phyloP scores from a whole-genome alignment of 1,140 invertebrate genomes.

The Drosophila novamexicana region DNA sequence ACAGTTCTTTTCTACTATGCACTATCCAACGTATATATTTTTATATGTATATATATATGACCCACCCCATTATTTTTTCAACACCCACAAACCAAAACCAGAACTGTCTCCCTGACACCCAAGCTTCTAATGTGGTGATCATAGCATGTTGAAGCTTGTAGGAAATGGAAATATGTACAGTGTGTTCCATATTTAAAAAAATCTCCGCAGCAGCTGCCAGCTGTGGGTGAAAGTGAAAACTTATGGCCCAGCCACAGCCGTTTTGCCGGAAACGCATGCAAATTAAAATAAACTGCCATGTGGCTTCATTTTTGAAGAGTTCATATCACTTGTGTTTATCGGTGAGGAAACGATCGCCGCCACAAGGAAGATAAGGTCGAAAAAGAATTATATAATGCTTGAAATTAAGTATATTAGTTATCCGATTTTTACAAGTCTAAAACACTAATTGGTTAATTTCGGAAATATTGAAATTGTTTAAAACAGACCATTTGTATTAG shows the following conservation, averaged over 20 bases:
- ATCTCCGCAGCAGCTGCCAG: constrained; percentile 60
- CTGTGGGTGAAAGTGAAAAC: constrained; percentile 63
- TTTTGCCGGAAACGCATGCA: constrained; percentile 63
- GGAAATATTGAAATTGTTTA: too few species aligned
- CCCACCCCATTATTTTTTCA: constrained; percentile 19
- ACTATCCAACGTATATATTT: constrained; percentile 1
- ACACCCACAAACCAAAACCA: constrained; percentile 50
- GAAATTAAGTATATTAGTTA: too few species aligned
- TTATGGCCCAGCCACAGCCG: constrained; percentile 38
- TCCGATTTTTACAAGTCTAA: too few species aligned
- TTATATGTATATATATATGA: background rate
- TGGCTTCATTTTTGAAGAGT: constrained; percentile 26
- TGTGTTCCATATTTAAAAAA: constrained; percentile 63
- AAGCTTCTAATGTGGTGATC: constrained; percentile 18
- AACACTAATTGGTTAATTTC: too few species aligned
- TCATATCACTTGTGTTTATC: constrained; percentile 4
- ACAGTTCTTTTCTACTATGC: background rate
- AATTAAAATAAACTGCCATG: constrained; percentile 57
- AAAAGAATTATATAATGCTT: too few species aligned
- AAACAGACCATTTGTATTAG: too few species aligned
- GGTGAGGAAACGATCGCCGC: background rate
- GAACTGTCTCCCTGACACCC: constrained; percentile 39
- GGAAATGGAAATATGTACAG: constrained; percentile 44
- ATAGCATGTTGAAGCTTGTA: constrained; percentile 45
- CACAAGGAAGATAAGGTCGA: background rate